phyloP scores from a whole-genome alignment of 2,888 invertebrate genomes.

The Eumerus sabulonum region DNA sequence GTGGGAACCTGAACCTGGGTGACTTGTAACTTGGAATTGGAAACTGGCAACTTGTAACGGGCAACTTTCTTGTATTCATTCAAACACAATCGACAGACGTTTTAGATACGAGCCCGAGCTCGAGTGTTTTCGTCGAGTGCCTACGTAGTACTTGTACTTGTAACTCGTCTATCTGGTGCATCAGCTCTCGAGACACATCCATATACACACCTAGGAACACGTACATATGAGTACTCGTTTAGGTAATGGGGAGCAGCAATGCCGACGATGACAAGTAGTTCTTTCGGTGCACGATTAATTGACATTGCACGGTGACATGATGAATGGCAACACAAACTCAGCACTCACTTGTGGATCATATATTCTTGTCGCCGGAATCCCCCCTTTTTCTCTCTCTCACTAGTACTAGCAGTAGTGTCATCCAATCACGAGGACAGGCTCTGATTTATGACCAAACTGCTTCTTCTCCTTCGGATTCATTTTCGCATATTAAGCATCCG shows the following conservation, averaged over 20 bases:
- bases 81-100: constrained; percentile 60
- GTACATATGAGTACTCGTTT: constrained; percentile 11
- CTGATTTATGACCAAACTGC: constrained; percentile 32
- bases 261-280: constrained; percentile 66
- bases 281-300: constrained; percentile 64
- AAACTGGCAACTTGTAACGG: too few relatives aligned
- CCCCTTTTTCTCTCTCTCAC: too few relatives aligned
- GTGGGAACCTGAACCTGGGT: constrained; percentile 42
- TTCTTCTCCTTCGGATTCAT: constrained; percentile 5
- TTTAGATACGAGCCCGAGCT: constrained; percentile 14
- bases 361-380: too few relatives aligned
- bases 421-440: not conserved
- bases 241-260: constrained; percentile 48
- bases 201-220: not conserved
- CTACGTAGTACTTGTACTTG: constrained; percentile 5
- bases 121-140: constrained; percentile 10
- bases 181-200: constrained; percentile 14
- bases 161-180: constrained; percentile 37
- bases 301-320: constrained; percentile 67
- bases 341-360: constrained; percentile 21
- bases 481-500: constrained; percentile 8
- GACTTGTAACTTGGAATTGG: too few relatives aligned
- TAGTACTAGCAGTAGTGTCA: too few relatives aligned
- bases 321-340: constrained; percentile 65
- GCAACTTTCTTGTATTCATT: constrained; percentile 52